These are phyloP conservation scores for Brachionus asplanchnoidis DNA, from an alignment of 1,140 invertebrate genomes.

Conservation along the genomic window DNA sequence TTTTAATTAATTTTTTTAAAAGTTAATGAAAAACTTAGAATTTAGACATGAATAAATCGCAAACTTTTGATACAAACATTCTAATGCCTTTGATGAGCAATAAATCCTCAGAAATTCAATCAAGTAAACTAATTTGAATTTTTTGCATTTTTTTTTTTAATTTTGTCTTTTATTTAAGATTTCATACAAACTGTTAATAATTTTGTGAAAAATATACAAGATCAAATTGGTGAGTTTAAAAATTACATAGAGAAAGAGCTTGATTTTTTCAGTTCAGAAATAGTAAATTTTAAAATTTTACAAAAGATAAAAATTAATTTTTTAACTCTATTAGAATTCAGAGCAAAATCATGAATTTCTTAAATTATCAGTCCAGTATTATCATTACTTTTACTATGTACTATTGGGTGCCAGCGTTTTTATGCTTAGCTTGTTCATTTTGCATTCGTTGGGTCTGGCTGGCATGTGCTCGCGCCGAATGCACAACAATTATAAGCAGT, in stretches of 20 bases:
- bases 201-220: neutral
- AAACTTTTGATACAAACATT: neutral
- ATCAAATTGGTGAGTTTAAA: neutral
- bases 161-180: neutral
- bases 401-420: neutral
- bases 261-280: neutral
- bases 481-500: slow-evolving; percentile 27
- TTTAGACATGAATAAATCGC: neutral
- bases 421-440: neutral
- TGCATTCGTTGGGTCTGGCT: slow-evolving; percentile 5
- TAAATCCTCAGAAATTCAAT: neutral
- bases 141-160: neutral
- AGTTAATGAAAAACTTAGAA: neutral
- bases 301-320: neutral
- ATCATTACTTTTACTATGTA: slow-evolving; percentile 1
- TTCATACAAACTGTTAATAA: neutral
- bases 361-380: neutral
- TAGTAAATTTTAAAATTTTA: neutral
- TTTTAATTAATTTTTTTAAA: neutral
- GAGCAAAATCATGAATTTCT: neutral
- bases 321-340: neutral
- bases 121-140: neutral
- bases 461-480: slow-evolving; percentile 24
- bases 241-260: neutral
- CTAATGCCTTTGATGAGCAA: neutral